Evolutionary conservation across 2,113 vertebrate species (phyloP).

Genomic region (Redunca redunca): DNA sequence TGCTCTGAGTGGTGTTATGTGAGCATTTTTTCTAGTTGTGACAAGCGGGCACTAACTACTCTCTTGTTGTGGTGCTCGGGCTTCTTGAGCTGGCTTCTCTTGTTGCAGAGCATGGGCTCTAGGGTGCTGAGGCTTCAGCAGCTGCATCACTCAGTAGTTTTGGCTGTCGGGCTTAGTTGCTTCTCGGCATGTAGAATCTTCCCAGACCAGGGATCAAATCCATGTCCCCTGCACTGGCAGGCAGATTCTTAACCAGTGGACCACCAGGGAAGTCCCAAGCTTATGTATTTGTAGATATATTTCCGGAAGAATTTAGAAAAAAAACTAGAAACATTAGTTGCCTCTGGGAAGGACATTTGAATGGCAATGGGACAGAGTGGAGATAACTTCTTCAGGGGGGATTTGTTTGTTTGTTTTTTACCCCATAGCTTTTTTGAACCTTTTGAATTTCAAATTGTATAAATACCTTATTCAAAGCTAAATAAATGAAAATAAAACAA

Average conservation of each 20-base stretch:
- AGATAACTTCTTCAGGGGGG: background rate
- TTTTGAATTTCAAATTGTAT: background rate
- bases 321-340: background rate
- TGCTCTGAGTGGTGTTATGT: background rate
- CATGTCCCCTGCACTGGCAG: background rate
- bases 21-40: background rate
- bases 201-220: background rate
- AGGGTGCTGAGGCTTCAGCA: background rate
- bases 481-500: background rate
- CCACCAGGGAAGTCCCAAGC: background rate
- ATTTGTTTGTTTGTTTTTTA: background rate
- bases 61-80: background rate
- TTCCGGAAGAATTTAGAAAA: background rate
- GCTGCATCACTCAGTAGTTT: background rate
- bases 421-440: background rate
- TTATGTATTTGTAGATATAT: background rate
- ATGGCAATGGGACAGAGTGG: background rate
- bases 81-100: background rate
- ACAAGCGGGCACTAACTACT: background rate
- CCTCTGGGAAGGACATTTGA: background rate
- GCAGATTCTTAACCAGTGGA: background rate
- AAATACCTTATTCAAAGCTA: background rate
- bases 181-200: background rate
- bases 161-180: background rate
- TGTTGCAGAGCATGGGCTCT: background rate